Base-by-base conservation (phyloP, 2,888 invertebrate species). In the Buathra laborator region DNA sequence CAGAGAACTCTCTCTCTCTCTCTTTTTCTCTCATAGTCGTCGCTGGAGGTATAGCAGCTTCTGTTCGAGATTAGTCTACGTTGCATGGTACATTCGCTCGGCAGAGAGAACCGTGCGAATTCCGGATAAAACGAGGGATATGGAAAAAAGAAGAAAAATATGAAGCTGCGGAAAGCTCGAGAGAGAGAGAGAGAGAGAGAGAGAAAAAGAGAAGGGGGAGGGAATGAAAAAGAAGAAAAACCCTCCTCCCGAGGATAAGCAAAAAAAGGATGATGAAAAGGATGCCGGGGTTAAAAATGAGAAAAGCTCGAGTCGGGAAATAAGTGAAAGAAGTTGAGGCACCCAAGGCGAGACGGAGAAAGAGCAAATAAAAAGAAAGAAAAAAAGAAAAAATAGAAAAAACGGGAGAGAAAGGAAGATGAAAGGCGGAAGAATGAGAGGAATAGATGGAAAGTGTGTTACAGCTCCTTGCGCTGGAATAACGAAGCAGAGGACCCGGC, bases 221-320 rank as follows among this genome's bases (percentile, higher is more conserved):
- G 12, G 44, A 16, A 71, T 29, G 56, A 67, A 62, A 83, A 68
- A 83, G 19, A 68, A 83, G 19, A 19, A 56, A 51, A 64, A 64
- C 29, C 51, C 62, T 19, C 32, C 32, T 0, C 14, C 24, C 29
- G 59, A 44, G 67, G 32, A 16, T 44, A 16, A 19, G 29, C 9
- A n/a, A 24, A 51, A 44, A 46, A 59, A 16, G 48, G 12, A 56
- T 24, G 37, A 59, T 4, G 29, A 32, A 62, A 68, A 78, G 32
- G 37, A 6, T 9, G 37, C 29, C 3, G 14, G 32, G 72, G 29
- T 9, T 29, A 62, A 72, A 78, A 70, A 82, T 71, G 68, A 74
- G 53, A 62, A 32, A 66, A 44, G 66, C 53, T 12, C 24, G 48
- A 66, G 80, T 72, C 37, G 24, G 59, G 37, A 72, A 59, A 72